A percentile compares a stretch with the other conserved stretches of the same genome.
Conservation (phyloP, 2,113 vertebrate genomes). For the Salvelinus sp. region DNA sequence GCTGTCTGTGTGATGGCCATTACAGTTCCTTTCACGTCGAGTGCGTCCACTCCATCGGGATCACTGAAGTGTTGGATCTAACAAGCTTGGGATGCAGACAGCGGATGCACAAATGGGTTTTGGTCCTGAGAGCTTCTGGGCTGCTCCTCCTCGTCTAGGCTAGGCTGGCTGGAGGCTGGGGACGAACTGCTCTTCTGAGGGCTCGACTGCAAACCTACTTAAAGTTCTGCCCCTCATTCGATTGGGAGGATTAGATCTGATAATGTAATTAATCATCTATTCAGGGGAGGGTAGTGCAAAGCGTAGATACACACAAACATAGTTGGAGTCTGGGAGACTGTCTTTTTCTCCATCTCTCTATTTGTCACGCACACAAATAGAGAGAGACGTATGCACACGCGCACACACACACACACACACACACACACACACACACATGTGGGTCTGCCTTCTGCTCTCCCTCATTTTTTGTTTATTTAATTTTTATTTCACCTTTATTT, state of each 20-base stretch:
- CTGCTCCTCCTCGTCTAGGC: constrained; percentile 39
- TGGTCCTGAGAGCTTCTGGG: constrained; percentile 70
- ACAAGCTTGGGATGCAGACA: constrained; percentile 72
- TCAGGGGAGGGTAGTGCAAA: constrained; percentile 46
- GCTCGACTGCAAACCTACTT: constrained; percentile 18
- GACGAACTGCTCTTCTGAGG: constrained; percentile 1
- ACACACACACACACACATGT: constrained; percentile 3
- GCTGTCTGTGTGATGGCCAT: constrained; percentile 74
- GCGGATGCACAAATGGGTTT: constrained; percentile 73
- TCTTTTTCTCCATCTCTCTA: too few relatives aligned
- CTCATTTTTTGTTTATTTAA: neutral
- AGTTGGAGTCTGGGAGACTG: too few relatives aligned
- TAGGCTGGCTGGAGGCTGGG: constrained; percentile 13
- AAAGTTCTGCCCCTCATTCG: constrained; percentile 48
- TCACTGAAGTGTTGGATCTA: constrained; percentile 75
- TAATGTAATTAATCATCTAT: constrained; percentile 69
- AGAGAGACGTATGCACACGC: too few relatives aligned
- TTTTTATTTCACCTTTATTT: too few relatives aligned
- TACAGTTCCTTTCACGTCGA: constrained; percentile 63
- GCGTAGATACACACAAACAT: neutral
- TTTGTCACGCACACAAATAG: neutral
- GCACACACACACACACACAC: constrained; percentile 1
- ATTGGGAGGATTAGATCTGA: constrained; percentile 68
- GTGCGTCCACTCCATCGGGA: constrained; percentile 65
- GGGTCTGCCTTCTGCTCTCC: neutral